These are phyloP conservation scores for Clistopyga incitator DNA, from an alignment of 2,888 invertebrate genomes.

Conservation along the genomic window DNA sequence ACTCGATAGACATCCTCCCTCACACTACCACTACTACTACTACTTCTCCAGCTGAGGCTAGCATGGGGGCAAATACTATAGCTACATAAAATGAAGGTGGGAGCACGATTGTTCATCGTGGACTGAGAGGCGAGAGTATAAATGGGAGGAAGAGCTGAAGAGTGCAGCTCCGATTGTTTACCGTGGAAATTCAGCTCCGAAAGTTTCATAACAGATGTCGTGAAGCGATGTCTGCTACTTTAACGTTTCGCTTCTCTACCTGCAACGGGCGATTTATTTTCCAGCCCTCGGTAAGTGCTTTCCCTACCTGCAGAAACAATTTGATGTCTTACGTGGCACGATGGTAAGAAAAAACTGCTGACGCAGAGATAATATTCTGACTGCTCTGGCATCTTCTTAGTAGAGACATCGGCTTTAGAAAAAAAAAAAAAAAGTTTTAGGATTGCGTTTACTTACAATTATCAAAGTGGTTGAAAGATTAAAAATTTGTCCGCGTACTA, in stretches of 20 bases:
- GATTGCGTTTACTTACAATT: too few relatives aligned
- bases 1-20: slow-evolving; percentile 67
- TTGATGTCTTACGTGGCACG: not conserved
- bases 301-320: not conserved
- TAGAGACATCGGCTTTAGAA: too few relatives aligned
- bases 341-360: not conserved
- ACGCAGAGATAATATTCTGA: not conserved
- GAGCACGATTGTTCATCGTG: not conserved
- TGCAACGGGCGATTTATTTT: not conserved
- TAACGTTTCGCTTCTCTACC: not conserved
- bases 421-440: too few relatives aligned
- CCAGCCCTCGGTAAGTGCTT: not conserved
- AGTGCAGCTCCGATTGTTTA: slow-evolving; percentile 24
- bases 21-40: slow-evolving; percentile 8
- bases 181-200: slow-evolving; percentile 1
- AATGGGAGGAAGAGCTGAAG: slow-evolving; percentile 3
- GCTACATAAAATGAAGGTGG: not conserved
- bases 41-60: not conserved
- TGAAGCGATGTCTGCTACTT: slow-evolving; percentile 13
- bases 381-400: not conserved
- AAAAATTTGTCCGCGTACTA: too few relatives aligned
- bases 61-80: not conserved
- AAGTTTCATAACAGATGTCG: slow-evolving; percentile 42
- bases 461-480: too few relatives aligned
- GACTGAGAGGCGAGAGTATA: not conserved